Percentiles rank a stretch among this genome's conserved stretches.
Conservation (phyloP, 2,113 vertebrate species). For the Cygnus buccinator region DNA sequence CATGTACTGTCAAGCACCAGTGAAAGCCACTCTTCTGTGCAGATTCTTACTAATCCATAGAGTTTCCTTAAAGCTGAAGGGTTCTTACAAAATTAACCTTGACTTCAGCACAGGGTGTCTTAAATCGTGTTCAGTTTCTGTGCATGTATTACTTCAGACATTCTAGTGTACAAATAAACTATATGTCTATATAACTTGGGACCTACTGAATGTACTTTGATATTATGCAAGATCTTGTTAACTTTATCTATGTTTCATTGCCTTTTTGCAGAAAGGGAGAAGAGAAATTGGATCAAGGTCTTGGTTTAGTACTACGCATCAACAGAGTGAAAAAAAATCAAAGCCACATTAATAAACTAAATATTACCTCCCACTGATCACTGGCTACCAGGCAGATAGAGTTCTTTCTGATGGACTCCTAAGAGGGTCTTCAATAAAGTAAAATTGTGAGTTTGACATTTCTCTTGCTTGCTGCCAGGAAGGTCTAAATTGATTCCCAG, state of each 20-base stretch:
- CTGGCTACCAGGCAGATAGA: slow-evolving; percentile 70
- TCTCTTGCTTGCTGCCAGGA: slow-evolving; percentile 77
- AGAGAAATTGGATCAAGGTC: slow-evolving; percentile 75
- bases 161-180: slow-evolving; percentile 49
- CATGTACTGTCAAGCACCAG: slow-evolving; percentile 24
- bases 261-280: slow-evolving; percentile 54
- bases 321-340: slow-evolving; percentile 66
- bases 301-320: slow-evolving; percentile 67
- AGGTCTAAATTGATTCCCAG: slow-evolving; percentile 79
- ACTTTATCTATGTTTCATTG: slow-evolving; percentile 74
- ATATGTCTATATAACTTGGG: slow-evolving; percentile 59
- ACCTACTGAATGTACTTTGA: slow-evolving; percentile 65
- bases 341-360: slow-evolving; percentile 80
- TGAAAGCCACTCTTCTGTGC: slow-evolving; percentile 31
- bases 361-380: slow-evolving; percentile 75
- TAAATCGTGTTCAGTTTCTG: slow-evolving; percentile 10
- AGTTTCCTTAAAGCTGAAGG: slow-evolving; percentile 47
- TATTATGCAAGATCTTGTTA: slow-evolving; percentile 78
- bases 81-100: slow-evolving; percentile 58
- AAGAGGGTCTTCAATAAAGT: slow-evolving; percentile 79
- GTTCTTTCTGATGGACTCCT: slow-evolving; percentile 75
- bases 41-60: slow-evolving; percentile 29
- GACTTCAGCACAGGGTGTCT: slow-evolving; percentile 15
- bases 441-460: slow-evolving; percentile 78
- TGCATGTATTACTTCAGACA: slow-evolving; percentile 47